Evolutionary conservation across 2,888 invertebrate genomes (phyloP).

Genomic region (Andrena bucephala): DNA sequence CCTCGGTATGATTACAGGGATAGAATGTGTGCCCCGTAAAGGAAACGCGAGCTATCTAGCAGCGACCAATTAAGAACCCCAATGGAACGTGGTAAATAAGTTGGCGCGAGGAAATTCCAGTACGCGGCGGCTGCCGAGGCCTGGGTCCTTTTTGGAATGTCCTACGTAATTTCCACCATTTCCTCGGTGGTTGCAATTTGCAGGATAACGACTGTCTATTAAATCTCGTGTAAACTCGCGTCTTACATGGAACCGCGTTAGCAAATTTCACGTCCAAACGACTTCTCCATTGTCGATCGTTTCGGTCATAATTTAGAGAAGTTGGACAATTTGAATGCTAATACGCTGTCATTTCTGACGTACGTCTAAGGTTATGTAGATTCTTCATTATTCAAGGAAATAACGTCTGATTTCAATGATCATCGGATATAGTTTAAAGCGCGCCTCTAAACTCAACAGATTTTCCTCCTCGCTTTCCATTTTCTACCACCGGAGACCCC

Average conservation of each 20-base stretch:
- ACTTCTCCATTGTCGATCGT: neutral
- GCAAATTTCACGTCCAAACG: neutral
- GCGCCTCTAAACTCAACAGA: neutral
- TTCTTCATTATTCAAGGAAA: neutral
- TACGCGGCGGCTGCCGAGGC: constrained; percentile 17
- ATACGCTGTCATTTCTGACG: neutral
- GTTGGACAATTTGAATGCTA: neutral
- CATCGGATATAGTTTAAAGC: neutral
- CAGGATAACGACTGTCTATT: constrained; percentile 18
- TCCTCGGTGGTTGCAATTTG: constrained; percentile 31
- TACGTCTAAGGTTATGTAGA: neutral
- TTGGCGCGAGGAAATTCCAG: constrained; percentile 62
- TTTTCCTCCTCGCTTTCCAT: neutral
- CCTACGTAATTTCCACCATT: constrained; percentile 44
- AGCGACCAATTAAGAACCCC: constrained; percentile 55
- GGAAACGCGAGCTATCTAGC: constrained; percentile 54
- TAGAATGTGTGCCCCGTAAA: constrained; percentile 47
- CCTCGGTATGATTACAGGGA: constrained; percentile 49
- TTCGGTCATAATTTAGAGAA: neutral
- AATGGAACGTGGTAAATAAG: constrained; percentile 55
- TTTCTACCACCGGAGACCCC: neutral
- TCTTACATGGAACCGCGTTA: neutral
- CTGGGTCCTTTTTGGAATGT: constrained; percentile 38
- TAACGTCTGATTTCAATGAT: constrained; percentile 7
- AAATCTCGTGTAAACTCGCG: constrained; percentile 3